These are phyloP conservation scores for Congeria kusceri DNA, from an alignment of 2,888 invertebrate species.

Conservation along the genomic window DNA sequence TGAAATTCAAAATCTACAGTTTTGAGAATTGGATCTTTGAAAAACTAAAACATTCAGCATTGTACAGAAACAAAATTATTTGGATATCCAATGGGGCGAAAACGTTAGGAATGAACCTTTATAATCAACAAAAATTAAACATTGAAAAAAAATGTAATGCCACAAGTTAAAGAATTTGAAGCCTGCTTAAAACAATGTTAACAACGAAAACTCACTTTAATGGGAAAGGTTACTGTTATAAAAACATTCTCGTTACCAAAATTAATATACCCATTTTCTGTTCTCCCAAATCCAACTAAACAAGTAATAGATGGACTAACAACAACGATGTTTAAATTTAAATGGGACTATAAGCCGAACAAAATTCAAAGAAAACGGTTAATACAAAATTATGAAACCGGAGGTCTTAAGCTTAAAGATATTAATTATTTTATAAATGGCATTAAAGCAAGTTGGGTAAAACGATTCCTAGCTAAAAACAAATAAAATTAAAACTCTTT, in stretches of 20 bases:
- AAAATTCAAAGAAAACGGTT: not conserved
- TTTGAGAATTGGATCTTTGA: too few species aligned
- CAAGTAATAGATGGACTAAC: not conserved
- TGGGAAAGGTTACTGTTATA: not conserved
- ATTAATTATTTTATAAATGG: not conserved
- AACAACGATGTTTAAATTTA: not conserved
- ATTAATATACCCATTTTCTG: not conserved
- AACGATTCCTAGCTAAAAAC: not conserved
- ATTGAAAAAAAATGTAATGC: too few species aligned
- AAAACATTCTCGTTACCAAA: constrained; percentile 7
- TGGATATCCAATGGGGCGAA: too few species aligned
- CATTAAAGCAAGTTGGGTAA: constrained; percentile 12
- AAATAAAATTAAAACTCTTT: not conserved
- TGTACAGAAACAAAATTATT: too few species aligned
- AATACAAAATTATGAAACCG: not conserved
- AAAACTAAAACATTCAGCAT: too few species aligned
- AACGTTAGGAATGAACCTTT: too few species aligned
- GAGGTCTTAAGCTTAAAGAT: not conserved
- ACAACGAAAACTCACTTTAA: too few species aligned
- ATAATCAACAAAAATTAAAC: too few species aligned
- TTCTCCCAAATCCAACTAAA: not conserved
- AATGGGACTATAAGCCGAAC: not conserved
- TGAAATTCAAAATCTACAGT: too few species aligned
- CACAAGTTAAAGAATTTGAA: too few species aligned
- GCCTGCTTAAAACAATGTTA: too few species aligned